phyloP scores from a whole-genome alignment of 2,888 invertebrate species.

The Diplazon laetatorius region DNA sequence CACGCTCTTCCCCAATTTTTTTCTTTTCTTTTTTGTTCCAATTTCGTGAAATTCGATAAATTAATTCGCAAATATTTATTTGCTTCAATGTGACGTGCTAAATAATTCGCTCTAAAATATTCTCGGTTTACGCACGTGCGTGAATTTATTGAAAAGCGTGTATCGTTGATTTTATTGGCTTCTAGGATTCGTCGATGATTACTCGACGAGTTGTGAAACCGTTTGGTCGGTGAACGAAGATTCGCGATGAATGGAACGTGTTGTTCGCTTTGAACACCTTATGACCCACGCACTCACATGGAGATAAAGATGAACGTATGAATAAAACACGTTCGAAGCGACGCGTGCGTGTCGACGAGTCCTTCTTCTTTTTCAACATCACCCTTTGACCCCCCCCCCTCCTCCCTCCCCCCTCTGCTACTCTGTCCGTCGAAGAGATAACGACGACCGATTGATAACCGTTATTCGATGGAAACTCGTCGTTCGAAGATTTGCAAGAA shows the following conservation, averaged over 20 bases:
- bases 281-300: slow-evolving; percentile 62
- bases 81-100: too few relatives aligned
- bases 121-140: neutral
- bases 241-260: slow-evolving; percentile 59
- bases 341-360: too few relatives aligned
- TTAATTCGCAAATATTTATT: too few relatives aligned
- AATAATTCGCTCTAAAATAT: neutral
- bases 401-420: too few relatives aligned
- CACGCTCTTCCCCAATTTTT: too few relatives aligned
- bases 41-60: too few relatives aligned
- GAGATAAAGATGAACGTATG: slow-evolving; percentile 64
- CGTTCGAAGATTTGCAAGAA: neutral
- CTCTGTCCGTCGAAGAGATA: too few relatives aligned
- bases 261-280: slow-evolving; percentile 65
- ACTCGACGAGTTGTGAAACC: slow-evolving; percentile 28
- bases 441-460: too few relatives aligned
- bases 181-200: slow-evolving; percentile 35
- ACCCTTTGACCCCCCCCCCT: too few relatives aligned
- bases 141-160: slow-evolving; percentile 8
- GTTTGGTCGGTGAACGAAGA: neutral
- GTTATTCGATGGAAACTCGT: neutral
- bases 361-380: too few relatives aligned
- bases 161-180: slow-evolving; percentile 9
- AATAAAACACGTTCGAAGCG: too few relatives aligned
- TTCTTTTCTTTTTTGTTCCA: too few relatives aligned